Base-by-base conservation (phyloP, 2,797 vertebrate species). In the Octomys mimax region DNA sequence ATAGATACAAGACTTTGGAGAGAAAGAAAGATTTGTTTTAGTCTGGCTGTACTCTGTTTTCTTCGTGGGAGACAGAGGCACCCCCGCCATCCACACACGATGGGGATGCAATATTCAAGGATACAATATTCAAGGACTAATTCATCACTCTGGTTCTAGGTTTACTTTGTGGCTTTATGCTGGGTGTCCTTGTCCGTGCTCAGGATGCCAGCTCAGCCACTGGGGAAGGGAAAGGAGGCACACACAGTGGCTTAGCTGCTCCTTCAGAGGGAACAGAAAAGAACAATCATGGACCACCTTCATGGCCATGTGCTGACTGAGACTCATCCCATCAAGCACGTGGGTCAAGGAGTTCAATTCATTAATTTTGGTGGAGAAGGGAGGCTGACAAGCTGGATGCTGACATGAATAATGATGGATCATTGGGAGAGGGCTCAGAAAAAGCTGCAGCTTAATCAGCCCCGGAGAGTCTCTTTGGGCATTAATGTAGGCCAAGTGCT, bases 391-490 rank as follows among this genome's bases (percentile, higher is more conserved):
- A 96, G 73, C 59, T 77, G 4, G 0, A 85, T 0, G 78, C 94
- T 96, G 98, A 92, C 28, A 42, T 93, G 98, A 98, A 97, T 97
- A 94, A 98, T 91, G 97, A 98, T 89, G 79, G 97, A 93, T 98
- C 91, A 97, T 84, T 6, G 16, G 84, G 92, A 97, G 81, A 98
- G 49, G 95, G 88, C 88, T 97, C 94, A 57, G 98, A 90, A 97
- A 97, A 97, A 96, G 90, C 89, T 85, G 93, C 92, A 94, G 96
- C 97, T 98, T 96, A 97, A 98, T 97, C 92, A 22, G 5, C 95
- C 92, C 16, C 1, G 86, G 95, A 84, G 66, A 77, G 7, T 95
- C 97, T 96, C 97, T 89, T 62, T 3, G n/a, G 93, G 88, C 93
- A 95, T 88, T 91, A 90, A 98, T 96, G 64, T 91, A 95, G 97